phyloP scores from a whole-genome alignment of 1,140 invertebrate species.

The Papilio xuthus region DNA sequence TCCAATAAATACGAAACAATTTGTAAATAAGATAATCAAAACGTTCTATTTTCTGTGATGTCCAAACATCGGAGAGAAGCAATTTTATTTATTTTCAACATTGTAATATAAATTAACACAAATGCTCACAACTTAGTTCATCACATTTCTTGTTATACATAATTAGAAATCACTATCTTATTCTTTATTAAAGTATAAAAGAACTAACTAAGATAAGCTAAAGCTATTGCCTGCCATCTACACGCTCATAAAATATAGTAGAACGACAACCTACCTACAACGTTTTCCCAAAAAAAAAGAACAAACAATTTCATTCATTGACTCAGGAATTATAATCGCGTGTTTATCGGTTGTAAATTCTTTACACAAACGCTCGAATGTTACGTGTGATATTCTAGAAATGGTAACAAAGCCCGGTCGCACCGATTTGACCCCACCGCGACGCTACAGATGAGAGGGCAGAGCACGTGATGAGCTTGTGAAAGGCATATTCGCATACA shows the following conservation, averaged over 20 bases:
- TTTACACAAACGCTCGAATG: neutral
- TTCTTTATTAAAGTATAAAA: too few species aligned
- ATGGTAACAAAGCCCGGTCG: slow-evolving; percentile 7
- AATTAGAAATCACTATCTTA: too few species aligned
- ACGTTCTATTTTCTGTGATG: slow-evolving; percentile 1
- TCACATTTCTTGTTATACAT: too few species aligned
- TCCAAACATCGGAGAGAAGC: neutral
- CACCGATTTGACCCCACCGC: slow-evolving; percentile 19
- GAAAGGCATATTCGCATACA: slow-evolving; percentile 47
- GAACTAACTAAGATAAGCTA: too few species aligned
- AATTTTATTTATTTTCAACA: neutral
- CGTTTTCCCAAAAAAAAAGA: neutral
- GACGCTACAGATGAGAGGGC: slow-evolving; percentile 39
- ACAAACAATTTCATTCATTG: neutral
- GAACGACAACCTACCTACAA: too few species aligned
- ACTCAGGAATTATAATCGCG: neutral
- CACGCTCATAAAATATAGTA: neutral
- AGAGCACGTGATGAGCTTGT: slow-evolving; percentile 47
- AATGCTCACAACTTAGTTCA: neutral
- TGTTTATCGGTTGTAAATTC: neutral
- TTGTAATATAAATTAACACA: neutral
- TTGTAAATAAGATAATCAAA: neutral
- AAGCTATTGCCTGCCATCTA: too few species aligned
- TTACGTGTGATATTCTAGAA: slow-evolving; percentile 8
- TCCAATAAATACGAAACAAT: slow-evolving; percentile 13